Base-by-base conservation (phyloP, 2,113 vertebrate genomes). In the Hipposideros armiger region DNA sequence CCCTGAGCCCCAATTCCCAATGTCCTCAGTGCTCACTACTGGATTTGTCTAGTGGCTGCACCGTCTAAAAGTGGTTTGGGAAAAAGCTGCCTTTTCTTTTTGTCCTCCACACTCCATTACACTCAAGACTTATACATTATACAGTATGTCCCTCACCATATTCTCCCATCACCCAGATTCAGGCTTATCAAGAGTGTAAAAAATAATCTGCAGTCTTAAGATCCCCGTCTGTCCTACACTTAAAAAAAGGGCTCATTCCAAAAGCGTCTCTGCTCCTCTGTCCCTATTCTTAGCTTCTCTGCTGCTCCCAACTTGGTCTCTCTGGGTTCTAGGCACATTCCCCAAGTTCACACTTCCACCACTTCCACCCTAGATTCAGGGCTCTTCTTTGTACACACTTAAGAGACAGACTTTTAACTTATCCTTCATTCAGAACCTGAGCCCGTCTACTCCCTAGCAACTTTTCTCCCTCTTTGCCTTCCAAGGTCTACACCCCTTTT, bases 201-300 rank as follows among this genome's bases (percentile, higher is more conserved):
- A 87, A 87, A 72, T 83, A 90, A 92, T 32, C 3, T 76, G 20
- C 13, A 67, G 58, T 78, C 78, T 87, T 69, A 94, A 95, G 58
- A 64, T 56, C 19, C n/a, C 52, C 30, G 26, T 70, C 30, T 76
- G 32, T 56, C 54, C 4, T 86, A 22, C 2, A 47, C 36, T 47
- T 60, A 60, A 20, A 16, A 91, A 60, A 92, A 67, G 58, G 28
- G 9, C 15, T 66, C n/a, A n/a, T 72, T 11, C 47, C 19, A 1
- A 66, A 82, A 87, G 45, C 50, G 77, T 58, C 54, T 90, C 60
- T 92, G 72, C 4, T 67, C 30, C 24, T 28, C 15, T 70, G 58
- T 83, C 45, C 80, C 67, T 66, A 62, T 81, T 70, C 70, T 91
- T 84, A 73, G 85, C 30, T 24, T 91, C 69, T 77, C 70, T 73